These are phyloP conservation scores for Nymphalis polychloros DNA, from an alignment of 2,888 invertebrate species.

Conservation along the genomic window DNA sequence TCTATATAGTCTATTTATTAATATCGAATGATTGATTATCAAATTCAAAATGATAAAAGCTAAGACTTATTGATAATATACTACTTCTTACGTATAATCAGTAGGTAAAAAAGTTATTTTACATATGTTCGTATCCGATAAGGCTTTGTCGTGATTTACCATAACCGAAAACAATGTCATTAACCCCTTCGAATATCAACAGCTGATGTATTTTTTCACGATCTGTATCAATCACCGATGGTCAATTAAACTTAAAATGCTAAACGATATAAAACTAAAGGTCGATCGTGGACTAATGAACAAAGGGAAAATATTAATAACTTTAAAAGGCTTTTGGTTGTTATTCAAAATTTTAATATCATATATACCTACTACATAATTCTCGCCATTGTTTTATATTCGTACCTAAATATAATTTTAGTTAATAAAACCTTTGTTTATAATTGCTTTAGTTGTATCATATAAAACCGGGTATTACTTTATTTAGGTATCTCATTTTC, in stretches of 20 bases:
- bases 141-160: slow-evolving; percentile 26
- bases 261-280: slow-evolving; percentile 1
- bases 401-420: not conserved
- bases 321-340: not conserved
- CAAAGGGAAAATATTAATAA: not conserved
- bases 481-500: too few species aligned
- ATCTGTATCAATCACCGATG: slow-evolving; percentile 31
- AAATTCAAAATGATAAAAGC: too few species aligned
- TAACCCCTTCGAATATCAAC: slow-evolving; percentile 27
- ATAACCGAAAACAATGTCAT: slow-evolving; percentile 27
- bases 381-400: not conserved
- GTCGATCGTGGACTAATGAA: not conserved
- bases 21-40: too few species aligned
- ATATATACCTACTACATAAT: not conserved
- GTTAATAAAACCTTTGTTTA: not conserved
- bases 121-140: slow-evolving; percentile 16
- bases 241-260: not conserved
- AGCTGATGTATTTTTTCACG: slow-evolving; percentile 30
- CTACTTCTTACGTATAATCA: too few species aligned
- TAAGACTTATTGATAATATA: too few species aligned
- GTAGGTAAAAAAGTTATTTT: not conserved
- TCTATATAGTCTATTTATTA: too few species aligned
- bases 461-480: not conserved
- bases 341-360: not conserved
- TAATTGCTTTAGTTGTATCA: not conserved